Evolutionary conservation across 35 echinoderm and acorn worm genomes (phyloP), one percentile per base, ranked within the genome.

Genomic region (Lytechinus variegatus): DNA sequence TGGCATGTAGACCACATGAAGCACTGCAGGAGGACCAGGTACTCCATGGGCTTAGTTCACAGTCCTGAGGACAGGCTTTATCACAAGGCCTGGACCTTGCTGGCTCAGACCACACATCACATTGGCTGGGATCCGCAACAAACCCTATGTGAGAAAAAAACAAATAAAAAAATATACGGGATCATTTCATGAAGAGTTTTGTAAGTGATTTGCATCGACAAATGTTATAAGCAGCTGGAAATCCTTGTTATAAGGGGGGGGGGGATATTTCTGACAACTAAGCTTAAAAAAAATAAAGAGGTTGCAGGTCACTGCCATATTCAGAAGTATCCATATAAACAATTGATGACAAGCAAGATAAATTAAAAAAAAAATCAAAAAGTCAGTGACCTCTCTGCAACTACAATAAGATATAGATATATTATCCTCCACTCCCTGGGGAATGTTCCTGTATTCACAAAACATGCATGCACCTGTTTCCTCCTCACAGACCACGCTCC

Each of bases 401-500:
- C 1, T 44, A 44, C 33, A 44, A 44, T 44, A 44, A 44, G 33
- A 44, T 44, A 44, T 44, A 44, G 33, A 44, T 44, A n/a, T n/a
- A n/a, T n/a, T 2, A 44, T 44, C 33, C 33, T 44, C 33, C 33
- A 44, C 33, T 44, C 33, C 33, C 33, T 44, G 33, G 33, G 33
- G 33, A 44, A 44, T 44, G 33, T 44, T 44, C 33, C 33, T 44
- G 33, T 44, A 44, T 44, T 44, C 33, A 44, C 33, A 79, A 58
- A 58, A 21, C 6, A 79, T 24, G 3, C 52, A 94, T 52, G 13
- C 91, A 99, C 98, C 98, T 12, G 96, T 93, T 21, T 99, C 98
- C 56, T 95, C 98, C 54, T 99, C 97, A 95, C 98, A 99, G 11
- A 95, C 95, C 12, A 99, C 94, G 27, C 96, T 97, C 57, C 98